These are phyloP conservation scores for Cettia cetti DNA, from an alignment of 2,113 vertebrate species.

Conservation along the genomic window DNA sequence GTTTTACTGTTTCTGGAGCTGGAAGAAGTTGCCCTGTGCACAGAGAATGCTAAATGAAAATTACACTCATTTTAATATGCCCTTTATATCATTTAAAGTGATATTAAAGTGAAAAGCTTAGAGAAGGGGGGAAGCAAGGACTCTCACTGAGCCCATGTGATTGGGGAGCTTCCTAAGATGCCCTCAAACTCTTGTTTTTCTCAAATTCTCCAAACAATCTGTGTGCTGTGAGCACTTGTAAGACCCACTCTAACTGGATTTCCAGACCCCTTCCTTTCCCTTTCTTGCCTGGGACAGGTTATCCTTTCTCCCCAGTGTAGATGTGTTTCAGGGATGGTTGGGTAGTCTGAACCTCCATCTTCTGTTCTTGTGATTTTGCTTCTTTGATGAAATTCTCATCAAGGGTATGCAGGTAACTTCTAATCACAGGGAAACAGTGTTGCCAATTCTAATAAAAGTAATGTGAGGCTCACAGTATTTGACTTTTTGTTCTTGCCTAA, in stretches of 20 bases:
- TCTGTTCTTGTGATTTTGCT: neutral
- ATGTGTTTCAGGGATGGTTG: neutral
- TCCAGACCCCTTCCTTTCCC: neutral
- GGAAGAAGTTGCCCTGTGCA: neutral
- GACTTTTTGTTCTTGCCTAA: neutral
- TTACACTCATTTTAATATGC: neutral
- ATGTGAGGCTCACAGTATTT: neutral
- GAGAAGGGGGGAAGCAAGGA: neutral
- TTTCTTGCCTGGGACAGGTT: neutral
- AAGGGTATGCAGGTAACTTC: neutral
- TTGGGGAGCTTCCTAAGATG: neutral
- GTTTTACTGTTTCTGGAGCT: neutral
- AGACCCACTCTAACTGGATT: neutral
- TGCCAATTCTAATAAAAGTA: neutral
- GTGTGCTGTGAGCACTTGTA: neutral
- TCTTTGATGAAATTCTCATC: neutral
- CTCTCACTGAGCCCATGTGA: neutral
- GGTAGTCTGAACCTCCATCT: neutral
- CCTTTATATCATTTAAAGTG: neutral
- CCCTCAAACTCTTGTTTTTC: neutral
- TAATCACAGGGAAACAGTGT: neutral
- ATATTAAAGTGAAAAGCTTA: slow-evolving; percentile 7
- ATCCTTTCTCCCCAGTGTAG: neutral
- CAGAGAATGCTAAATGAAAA: neutral
- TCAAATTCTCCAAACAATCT: neutral